phyloP scores from a whole-genome alignment of 2,797 vertebrate species.

The Cichlasoma orientale region DNA sequence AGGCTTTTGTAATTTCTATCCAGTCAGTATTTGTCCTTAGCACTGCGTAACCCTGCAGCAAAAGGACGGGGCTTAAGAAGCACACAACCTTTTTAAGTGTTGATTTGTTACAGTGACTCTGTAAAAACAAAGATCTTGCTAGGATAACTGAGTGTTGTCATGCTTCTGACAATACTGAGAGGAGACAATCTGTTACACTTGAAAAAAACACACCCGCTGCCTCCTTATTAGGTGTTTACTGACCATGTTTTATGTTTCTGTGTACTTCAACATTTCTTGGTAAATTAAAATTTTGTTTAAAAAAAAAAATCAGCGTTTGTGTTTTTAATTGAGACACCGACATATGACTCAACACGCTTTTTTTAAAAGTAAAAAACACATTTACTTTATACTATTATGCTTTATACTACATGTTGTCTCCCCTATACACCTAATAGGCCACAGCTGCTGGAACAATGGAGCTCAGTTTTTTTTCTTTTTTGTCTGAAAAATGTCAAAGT shows the following conservation, averaged over 20 bases:
- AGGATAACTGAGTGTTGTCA: background rate
- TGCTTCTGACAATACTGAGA: background rate
- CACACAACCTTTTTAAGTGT: slow-evolving; percentile 26
- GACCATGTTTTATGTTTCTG: slow-evolving; percentile 22
- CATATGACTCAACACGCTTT: background rate
- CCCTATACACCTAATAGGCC: background rate
- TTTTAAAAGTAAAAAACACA: background rate
- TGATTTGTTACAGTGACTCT: slow-evolving; percentile 2
- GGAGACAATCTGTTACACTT: slow-evolving; percentile 57
- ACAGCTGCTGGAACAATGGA: slow-evolving; percentile 8
- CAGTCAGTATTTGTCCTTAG: slow-evolving; percentile 31
- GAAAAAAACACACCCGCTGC: slow-evolving; percentile 18
- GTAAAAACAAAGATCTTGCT: background rate
- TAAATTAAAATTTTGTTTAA: slow-evolving; percentile 51
- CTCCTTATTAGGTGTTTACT: slow-evolving; percentile 46
- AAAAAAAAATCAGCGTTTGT: slow-evolving; percentile 1
- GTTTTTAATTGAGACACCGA: background rate
- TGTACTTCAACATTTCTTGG: slow-evolving; percentile 43
- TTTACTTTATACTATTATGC: background rate
- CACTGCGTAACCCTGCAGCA: slow-evolving; percentile 21
- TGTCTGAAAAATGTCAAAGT: slow-evolving; percentile 42
- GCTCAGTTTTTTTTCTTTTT: background rate
- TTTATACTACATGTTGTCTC: background rate
- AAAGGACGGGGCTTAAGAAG: slow-evolving; percentile 15
- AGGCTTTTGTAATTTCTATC: slow-evolving; percentile 42